Evolutionary conservation across 1,140 invertebrate genomes (phyloP).

Genomic region (Phymastichus coffea): DNA sequence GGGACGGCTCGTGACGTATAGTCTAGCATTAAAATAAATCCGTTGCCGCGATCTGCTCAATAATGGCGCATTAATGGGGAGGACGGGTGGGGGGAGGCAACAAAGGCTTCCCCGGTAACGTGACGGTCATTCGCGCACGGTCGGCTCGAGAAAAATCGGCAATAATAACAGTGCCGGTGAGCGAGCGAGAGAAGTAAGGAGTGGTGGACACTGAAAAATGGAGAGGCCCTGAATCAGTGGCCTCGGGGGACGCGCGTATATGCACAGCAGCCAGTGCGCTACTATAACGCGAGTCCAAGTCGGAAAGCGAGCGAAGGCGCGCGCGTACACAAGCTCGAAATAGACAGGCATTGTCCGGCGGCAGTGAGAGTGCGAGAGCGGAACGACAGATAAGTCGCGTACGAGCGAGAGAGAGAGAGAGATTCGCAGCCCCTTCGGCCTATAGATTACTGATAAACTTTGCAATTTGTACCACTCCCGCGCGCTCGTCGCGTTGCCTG

Average conservation of each 20-base stretch:
- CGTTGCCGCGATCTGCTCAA: not conserved
- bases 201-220: not conserved
- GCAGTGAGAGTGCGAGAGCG: not conserved
- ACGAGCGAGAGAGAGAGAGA: too few relatives aligned
- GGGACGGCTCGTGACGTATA: not conserved
- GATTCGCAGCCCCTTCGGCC: too few relatives aligned
- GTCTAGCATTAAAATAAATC: not conserved
- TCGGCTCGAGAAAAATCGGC: not conserved
- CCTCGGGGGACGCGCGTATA: conserved; percentile 3
- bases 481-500: not conserved
- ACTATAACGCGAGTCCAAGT: too few relatives aligned
- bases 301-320: conserved; percentile 6
- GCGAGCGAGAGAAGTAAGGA: not conserved
- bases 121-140: not conserved
- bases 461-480: conserved; percentile 19
- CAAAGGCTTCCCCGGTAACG: not conserved
- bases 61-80: too few relatives aligned
- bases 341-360: conserved; percentile 13
- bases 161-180: conserved; percentile 10
- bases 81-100: not conserved
- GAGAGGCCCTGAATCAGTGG: not conserved
- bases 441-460: conserved; percentile 23
- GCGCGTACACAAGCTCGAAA: conserved; percentile 1
- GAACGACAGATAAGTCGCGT: conserved; percentile 17
- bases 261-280: not conserved